Evolutionary conservation across 2,113 vertebrate species (phyloP), one percentile per base, ranked within the genome.

Genomic region (Plestiodon gilberti): DNA sequence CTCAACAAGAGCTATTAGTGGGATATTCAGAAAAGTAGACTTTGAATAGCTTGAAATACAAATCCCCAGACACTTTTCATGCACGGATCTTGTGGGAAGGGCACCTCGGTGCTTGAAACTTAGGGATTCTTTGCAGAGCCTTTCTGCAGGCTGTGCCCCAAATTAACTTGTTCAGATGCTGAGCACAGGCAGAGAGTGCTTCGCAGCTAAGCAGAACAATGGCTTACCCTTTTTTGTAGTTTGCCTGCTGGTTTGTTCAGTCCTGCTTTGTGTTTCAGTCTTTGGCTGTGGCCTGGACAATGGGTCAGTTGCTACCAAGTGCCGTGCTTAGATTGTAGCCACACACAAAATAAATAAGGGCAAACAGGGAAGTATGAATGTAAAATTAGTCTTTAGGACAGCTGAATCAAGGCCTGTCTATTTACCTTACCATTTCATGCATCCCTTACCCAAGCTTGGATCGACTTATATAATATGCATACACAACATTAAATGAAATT

Each of bases 101-200:
- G 82, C 92, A 94, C 88, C 86, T 92, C 79, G 2, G 93, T 85
- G 85, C 89, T 88, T 91, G 95, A 94, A 94, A 88, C 79, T 77
- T 86, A 1, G 7, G 75, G 92, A 88, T 91, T 90, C 93, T 95
- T 93, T 88, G 90, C 88, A 91, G 90, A 92, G 89, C 0, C 1
- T 90, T 96, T 95, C 86, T 89, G 93, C 95, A 94, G 92, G 87
- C 23, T 91, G 65, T 93, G 89, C 90, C 94, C 90, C 93, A 95
- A 97, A 97, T 97, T 96, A 96, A 96, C 95, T 96, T 96, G 95
- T 96, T 96, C 94, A n/a, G 59, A 94, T 95, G 94, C 91, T 91
- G 90, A 94, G 92, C 91, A 89, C 93, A 95, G 91, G 90, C 89
- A 59, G 92, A 93, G 88, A 89, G 77, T 85, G 59, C 74, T 89